Evolutionary conservation across 1,140 invertebrate species (phyloP).

Genomic region (Drosophila pachea): DNA sequence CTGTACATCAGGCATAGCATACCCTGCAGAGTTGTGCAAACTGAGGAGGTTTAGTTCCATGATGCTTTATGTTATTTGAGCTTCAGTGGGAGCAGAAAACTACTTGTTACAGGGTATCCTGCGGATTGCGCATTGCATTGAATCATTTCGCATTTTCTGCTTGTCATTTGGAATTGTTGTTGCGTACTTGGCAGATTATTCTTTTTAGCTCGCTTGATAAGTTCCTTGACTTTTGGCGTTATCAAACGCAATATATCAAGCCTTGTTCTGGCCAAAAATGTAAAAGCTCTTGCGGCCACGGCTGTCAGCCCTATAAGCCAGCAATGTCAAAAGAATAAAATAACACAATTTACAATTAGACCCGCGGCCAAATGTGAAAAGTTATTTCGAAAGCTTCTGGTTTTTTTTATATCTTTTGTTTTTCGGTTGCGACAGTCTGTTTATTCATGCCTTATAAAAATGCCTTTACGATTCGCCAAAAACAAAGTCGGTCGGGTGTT

Average conservation of each 20-base stretch:
- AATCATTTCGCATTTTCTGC: not conserved
- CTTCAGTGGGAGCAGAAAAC: not conserved
- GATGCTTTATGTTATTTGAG: not conserved
- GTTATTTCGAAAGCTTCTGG: not conserved
- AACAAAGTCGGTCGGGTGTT: conserved; percentile 2
- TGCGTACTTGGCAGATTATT: conserved; percentile 26
- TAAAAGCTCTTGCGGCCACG: conserved; percentile 13
- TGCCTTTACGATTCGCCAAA: not conserved
- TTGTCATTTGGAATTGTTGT: not conserved
- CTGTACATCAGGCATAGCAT: not conserved
- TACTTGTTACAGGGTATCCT: conserved; percentile 8
- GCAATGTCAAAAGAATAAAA: conserved; percentile 25
- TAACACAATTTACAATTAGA: conserved; percentile 24
- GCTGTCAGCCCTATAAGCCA: conserved; percentile 15
- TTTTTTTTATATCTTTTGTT: conserved; percentile 19
- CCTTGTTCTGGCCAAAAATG: conserved; percentile 10
- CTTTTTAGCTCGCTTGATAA: conserved; percentile 6
- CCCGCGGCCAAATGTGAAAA: conserved; percentile 4
- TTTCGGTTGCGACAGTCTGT: conserved; percentile 14
- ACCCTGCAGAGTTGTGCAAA: conserved; percentile 1
- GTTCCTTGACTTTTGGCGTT: conserved; percentile 15
- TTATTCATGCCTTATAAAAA: conserved; percentile 7
- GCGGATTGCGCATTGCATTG: not conserved
- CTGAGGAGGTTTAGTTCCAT: not conserved
- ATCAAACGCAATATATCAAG: conserved; percentile 15